Base-by-base conservation (phyloP, 2,113 vertebrate genomes). In the Callorhinus ursinus region DNA sequence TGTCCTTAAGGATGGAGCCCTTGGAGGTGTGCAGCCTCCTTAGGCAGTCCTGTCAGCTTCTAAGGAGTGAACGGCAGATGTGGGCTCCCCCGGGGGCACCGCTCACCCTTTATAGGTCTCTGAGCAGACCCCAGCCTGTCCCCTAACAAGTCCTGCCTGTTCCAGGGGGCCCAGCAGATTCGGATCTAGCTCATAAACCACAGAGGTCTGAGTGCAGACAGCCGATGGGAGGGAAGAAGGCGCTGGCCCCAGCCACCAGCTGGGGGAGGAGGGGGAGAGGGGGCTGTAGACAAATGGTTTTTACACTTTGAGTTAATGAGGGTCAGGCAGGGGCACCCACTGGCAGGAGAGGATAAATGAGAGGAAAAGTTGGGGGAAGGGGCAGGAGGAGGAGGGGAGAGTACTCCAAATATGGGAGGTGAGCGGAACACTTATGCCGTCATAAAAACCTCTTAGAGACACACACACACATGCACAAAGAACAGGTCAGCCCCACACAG, bases 301-400 rank as follows among this genome's bases (percentile, higher is more conserved):
- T 98, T 98, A 98, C 97, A 67, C 98, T 98, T 97, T 95, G n/a
- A 98, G 97, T 98, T 99, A 99, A 99, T 93, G 98, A 98, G 98
- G 98, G 98, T 98, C 98, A 96, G 86, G 88, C 97, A 97, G 96
- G 98, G 98, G 98, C 93, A 95, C 93, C 89, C 94, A 93, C 89
- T 81, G 93, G 95, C 91, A 97, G 95, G 65, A 90, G 92, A 88
- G 90, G 93, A 95, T 85, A 97, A 98, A 98, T 94, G 96, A 97
- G 92, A 96, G 92, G 94, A 86, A 97, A 69, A 84, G 55, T 22
- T 12, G 46, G 77, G 33, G 82, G 65, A 21, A 28, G 18, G 28
- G 39, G 71, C 33, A 86, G 92, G 42, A 90, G 67, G 59, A 71
- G 72, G 88, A 90, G 87, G 93, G 84, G 94, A 4, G 24, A 90